Percentiles rank a stretch among this genome's conserved stretches.
phyloP scores from a whole-genome alignment of 2,113 vertebrate species.

The Plotosus lineatus region DNA sequence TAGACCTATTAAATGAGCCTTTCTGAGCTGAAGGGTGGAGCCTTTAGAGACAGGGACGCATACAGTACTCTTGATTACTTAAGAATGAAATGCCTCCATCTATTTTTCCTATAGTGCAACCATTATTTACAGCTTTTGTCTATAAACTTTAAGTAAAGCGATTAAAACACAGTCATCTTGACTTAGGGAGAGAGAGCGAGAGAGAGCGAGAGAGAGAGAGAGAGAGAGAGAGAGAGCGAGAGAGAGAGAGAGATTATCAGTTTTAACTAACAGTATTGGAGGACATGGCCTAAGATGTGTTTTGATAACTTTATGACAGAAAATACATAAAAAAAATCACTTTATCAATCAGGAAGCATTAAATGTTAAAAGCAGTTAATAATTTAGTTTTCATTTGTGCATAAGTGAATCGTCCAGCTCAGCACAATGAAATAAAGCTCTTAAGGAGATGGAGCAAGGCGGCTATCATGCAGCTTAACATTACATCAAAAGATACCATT shows the following conservation, averaged over 20 bases:
- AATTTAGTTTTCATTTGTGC: conserved; percentile 36
- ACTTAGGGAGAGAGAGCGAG: not conserved
- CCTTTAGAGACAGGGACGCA: not conserved
- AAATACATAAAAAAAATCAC: conserved; percentile 3
- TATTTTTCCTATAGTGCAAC: not conserved
- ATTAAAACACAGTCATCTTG: not conserved
- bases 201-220: conserved; percentile 10
- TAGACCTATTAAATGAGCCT: too few relatives aligned
- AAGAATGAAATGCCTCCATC: not conserved
- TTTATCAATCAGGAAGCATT: conserved; percentile 28
- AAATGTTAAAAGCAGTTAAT: conserved; percentile 36
- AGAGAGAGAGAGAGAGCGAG: conserved; percentile 19
- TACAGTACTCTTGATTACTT: not conserved
- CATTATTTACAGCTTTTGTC: not conserved
- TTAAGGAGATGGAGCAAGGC: conserved; percentile 22
- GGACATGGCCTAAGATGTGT: not conserved
- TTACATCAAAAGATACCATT: not conserved
- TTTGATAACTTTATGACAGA: not conserved
- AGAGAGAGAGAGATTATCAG: not conserved
- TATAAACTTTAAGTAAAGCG: not conserved
- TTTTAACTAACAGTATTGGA: conserved; percentile 1
- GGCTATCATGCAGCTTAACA: not conserved
- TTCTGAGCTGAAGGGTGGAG: too few relatives aligned
- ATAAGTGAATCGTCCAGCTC: not conserved
- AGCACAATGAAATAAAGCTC: conserved; percentile 27